phyloP scores from a whole-genome alignment of 2,113 vertebrate species.

The Pycnonotus jocosus region DNA sequence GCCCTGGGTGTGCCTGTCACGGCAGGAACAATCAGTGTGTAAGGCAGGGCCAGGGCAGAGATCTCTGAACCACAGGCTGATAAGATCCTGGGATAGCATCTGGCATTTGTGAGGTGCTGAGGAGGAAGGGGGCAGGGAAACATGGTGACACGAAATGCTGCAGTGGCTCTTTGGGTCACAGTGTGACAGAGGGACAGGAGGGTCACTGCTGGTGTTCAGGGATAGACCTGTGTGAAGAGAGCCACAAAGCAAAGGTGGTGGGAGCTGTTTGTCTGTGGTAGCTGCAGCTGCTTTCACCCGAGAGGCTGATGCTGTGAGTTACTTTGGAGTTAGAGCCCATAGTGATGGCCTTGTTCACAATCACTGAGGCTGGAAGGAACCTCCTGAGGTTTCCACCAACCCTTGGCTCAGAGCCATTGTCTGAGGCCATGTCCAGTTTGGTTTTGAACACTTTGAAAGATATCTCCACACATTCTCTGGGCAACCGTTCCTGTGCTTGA shows the following conservation, averaged over 20 bases:
- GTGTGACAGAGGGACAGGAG: neutral
- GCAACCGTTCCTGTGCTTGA: neutral
- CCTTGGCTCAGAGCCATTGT: neutral
- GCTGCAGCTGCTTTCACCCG: neutral
- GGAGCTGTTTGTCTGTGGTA: neutral
- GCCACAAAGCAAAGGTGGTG: neutral
- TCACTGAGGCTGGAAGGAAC: neutral
- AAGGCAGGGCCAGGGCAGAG: neutral
- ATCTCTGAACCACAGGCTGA: neutral
- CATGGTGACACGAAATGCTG: fast-evolving
- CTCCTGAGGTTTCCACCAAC: neutral
- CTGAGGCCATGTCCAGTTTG: too few relatives aligned
- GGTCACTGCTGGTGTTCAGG: neutral
- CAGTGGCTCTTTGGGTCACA: neutral
- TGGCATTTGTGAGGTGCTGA: neutral
- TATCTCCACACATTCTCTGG: neutral
- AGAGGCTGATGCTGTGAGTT: neutral
- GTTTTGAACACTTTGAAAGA: neutral
- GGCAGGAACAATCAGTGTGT: neutral
- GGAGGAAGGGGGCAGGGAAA: neutral
- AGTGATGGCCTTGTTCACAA: neutral
- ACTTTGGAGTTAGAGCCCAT: neutral
- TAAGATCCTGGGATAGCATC: neutral
- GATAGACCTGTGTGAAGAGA: neutral
- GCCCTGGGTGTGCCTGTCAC: neutral